phyloP scores from a whole-genome alignment of 2,113 vertebrate species.

The Beaufortia kweichowensis region DNA sequence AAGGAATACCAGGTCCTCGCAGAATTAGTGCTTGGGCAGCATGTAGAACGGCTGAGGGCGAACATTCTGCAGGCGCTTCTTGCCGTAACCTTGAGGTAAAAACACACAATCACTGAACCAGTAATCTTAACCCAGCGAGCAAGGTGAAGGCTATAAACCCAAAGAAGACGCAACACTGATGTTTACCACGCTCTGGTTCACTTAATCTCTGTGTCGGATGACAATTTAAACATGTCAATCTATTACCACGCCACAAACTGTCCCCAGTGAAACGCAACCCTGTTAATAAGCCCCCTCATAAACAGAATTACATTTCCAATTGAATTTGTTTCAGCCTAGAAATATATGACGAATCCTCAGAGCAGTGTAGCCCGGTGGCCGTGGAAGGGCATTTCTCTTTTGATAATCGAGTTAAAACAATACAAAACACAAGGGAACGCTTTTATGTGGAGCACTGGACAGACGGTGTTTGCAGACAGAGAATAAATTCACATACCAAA shows the following conservation, averaged over 20 bases:
- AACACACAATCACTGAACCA: background rate
- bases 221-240: conserved; percentile 58
- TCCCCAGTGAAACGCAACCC: conserved; percentile 51
- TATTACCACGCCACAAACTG: conserved; percentile 53
- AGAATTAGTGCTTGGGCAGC: conserved; percentile 38
- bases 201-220: conserved; percentile 56
- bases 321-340: conserved; percentile 52
- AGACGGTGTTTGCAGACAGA: conserved; percentile 36
- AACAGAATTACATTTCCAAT: conserved; percentile 60
- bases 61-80: background rate
- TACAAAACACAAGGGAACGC: conserved; percentile 38
- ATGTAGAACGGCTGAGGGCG: background rate
- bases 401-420: conserved; percentile 52
- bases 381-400: conserved; percentile 33
- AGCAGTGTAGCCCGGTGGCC: conserved; percentile 28
- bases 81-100: conserved; percentile 24
- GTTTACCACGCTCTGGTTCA: conserved; percentile 39
- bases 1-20: background rate
- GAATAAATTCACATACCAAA: conserved; percentile 52
- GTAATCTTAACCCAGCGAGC: background rate
- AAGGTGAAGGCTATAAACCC: conserved; percentile 30
- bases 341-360: conserved; percentile 22
- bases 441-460: conserved; percentile 23
- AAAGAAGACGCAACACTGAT: conserved; percentile 9
- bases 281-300: conserved; percentile 53